phyloP scores from a whole-genome alignment of 2,797 vertebrate genomes.

The Alauda arvensis region DNA sequence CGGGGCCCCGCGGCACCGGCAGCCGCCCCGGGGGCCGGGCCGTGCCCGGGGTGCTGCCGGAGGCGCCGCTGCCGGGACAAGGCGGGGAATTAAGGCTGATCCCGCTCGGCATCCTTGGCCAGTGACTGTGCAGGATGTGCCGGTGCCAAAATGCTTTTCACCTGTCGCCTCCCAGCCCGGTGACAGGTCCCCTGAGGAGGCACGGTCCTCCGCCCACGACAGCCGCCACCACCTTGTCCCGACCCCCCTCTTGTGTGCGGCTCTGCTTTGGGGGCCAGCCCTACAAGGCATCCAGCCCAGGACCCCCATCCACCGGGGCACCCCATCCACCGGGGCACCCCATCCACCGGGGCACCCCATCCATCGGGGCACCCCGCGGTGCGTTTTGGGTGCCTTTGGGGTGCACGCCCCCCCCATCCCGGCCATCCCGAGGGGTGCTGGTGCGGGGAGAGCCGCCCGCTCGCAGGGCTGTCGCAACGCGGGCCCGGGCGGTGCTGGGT shows the following conservation, averaged over 20 bases:
- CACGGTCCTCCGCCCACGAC: neutral
- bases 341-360: neutral
- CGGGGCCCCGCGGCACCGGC: neutral
- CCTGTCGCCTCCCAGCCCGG: neutral
- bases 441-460: neutral
- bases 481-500: neutral
- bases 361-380: rapidly evolving
- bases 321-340: neutral
- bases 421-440: rapidly evolving
- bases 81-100: neutral
- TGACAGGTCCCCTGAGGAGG: neutral
- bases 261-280: neutral
- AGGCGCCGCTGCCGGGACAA: neutral
- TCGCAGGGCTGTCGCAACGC: neutral
- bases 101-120: neutral
- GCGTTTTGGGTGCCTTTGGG: neutral
- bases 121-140: slow-evolving; percentile 14
- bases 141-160: neutral
- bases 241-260: rapidly evolving
- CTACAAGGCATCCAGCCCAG: rapidly evolving
- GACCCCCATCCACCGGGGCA: neutral
- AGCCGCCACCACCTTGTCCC: neutral
- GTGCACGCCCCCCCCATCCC: neutral
- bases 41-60: neutral
- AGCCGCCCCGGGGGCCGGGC: neutral